Evolutionary conservation across 2,888 invertebrate species (phyloP), one percentile per base, ranked within the genome.

Genomic region (Trachelus troglodyta): DNA sequence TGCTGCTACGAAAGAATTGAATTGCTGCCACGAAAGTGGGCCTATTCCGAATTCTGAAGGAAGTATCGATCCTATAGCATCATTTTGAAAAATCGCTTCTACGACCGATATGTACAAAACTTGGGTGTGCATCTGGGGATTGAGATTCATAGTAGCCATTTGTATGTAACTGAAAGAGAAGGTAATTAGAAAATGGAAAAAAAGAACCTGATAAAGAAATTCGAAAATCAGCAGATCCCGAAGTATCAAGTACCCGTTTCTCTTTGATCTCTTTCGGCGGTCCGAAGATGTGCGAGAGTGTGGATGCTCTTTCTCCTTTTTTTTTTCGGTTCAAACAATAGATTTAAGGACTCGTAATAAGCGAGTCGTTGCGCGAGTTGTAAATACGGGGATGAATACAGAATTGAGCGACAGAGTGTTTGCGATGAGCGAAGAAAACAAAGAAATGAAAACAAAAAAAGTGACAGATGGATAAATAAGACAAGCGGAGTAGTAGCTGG

Each of bases 1-100:
- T 31, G 75, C 76, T 35, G 68, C 73, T 56, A 34, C 33, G 34
- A 35, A 76, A 73, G 30, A 75, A 82, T 75, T 2, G 23, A n/a
- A n/a, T n/a, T n/a, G n/a, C n/a, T n/a, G n/a, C n/a, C n/a, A n/a
- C n/a, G n/a, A n/a, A n/a, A n/a, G 56, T 1, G 23, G 56, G 6
- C 56, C 15, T 40, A 6, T 56, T 56, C 2, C 23, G 23, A 56
- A 56, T 56, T 56, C 56, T 9, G 0, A 23, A 23, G 56, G 56
- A 33, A 33, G 15, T 73, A 73, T 23, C 11, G 34, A n/a, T 73
- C 37, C 12, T 15, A 6, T 11, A 11, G 6, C 15, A 9, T 33
- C 15, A 11, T 73, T 23, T 34, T 73, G 33, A 3, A n/a, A 33
- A 34, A 30, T 73, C 73, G 73, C 1, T 12, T 15, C 15, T 30